Conservation (phyloP, 30 jellyfish, hydroid and myxozoan species). For the Morbakka virulenta region DNA sequence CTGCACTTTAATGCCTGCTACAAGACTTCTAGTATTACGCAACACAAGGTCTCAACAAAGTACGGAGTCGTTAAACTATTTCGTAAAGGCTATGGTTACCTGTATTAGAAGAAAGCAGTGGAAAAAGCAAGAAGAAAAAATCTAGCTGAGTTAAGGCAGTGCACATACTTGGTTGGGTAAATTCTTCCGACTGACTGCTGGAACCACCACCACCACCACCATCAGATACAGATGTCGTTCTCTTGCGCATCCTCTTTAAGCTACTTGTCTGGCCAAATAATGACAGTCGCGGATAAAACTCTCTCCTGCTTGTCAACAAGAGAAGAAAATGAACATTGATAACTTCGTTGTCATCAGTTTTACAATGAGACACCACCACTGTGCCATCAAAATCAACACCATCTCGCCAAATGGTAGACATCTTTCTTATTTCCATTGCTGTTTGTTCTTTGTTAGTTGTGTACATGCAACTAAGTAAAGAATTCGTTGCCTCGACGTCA, state of each 20-base stretch:
- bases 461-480: constrained; percentile 67
- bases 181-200: not conserved
- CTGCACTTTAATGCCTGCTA: no score
- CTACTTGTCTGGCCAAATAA: constrained; percentile 46
- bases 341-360: constrained; percentile 58
- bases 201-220: constrained; percentile 47
- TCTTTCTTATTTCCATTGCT: constrained; percentile 66
- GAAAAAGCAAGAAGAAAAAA: no score
- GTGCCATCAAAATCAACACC: constrained; percentile 87
- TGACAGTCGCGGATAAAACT: constrained; percentile 70
- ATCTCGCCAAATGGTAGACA: constrained; percentile 69
- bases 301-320: constrained; percentile 75
- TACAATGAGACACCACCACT: constrained; percentile 65
- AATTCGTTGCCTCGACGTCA: not conserved
- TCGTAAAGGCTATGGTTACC: no score
- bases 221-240: constrained; percentile 75
- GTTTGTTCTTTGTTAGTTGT: constrained; percentile 53
- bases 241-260: constrained; percentile 55
- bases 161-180: not conserved
- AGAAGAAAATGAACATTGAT: constrained; percentile 71
- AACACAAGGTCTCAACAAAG: no score
- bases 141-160: no score
- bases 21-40: no score
- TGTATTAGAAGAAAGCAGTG: no score
- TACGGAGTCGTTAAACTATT: no score